A percentile compares a stretch with the other conserved stretches of the same genome.
phyloP scores from a whole-genome alignment of 2,888 invertebrate genomes.

The Caenorhabditis zanzibari region DNA sequence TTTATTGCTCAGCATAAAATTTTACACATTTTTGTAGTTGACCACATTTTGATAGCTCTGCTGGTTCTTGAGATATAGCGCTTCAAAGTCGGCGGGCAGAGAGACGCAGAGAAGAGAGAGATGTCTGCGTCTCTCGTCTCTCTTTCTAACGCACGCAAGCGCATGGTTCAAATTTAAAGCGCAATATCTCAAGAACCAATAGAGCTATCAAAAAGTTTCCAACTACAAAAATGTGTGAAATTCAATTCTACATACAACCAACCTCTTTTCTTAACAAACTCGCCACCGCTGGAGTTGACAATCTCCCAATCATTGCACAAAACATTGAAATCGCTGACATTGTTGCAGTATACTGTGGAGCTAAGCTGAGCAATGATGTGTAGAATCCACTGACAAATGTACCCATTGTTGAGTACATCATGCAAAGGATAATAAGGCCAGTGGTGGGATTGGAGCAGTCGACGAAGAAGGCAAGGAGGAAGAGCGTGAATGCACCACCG shows the following conservation, averaged over 20 bases:
- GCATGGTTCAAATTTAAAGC: too few species aligned
- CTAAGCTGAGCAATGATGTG: conserved; percentile 74
- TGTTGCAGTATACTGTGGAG: conserved; percentile 77
- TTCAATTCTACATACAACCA: not conserved
- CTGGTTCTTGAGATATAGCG: not conserved
- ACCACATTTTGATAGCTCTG: not conserved
- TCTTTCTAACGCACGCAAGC: conserved; percentile 64
- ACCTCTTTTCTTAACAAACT: conserved; percentile 68
- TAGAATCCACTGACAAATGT: conserved; percentile 74
- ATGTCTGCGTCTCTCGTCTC: conserved; percentile 47
- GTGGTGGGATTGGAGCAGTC: conserved; percentile 73
- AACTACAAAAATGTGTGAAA: too few species aligned
- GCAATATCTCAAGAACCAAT: too few species aligned
- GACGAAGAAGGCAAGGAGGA: conserved; percentile 73
- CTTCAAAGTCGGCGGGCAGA: too few species aligned
- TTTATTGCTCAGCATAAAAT: not conserved
- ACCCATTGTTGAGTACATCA: conserved; percentile 67
- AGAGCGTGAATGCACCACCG: conserved; percentile 61
- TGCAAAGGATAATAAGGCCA: conserved; percentile 70
- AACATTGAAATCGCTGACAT: conserved; percentile 76
- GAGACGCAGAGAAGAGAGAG: too few species aligned
- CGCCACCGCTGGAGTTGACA: conserved; percentile 68
- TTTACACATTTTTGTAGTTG: conserved; percentile 1
- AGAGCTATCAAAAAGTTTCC: too few species aligned
- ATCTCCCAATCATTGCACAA: conserved; percentile 70